These are phyloP conservation scores for Drosophila kanapiae DNA, from an alignment of 1,140 invertebrate species.

Conservation along the genomic window DNA sequence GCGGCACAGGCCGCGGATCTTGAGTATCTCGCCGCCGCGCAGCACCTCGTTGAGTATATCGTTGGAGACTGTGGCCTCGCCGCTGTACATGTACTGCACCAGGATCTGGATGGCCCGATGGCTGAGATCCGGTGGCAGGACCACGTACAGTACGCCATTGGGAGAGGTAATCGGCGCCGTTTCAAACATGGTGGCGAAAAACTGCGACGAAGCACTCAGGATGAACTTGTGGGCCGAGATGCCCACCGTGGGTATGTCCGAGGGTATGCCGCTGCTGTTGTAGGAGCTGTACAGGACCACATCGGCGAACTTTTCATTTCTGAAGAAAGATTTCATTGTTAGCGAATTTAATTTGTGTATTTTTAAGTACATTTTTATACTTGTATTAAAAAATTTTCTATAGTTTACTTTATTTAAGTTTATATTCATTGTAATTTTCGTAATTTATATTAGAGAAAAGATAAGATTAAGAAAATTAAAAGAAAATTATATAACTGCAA, in stretches of 20 bases:
- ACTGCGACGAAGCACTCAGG: slow-evolving; percentile 91
- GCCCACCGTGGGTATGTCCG: slow-evolving; percentile 86
- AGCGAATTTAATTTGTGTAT: neutral
- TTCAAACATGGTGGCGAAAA: slow-evolving; percentile 84
- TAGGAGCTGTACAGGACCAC: slow-evolving; percentile 91
- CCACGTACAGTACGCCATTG: slow-evolving; percentile 89
- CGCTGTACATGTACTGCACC: slow-evolving; percentile 95
- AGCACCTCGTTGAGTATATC: slow-evolving; percentile 92
- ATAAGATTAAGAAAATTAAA: neutral
- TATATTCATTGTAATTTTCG: too few species aligned
- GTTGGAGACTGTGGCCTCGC: slow-evolving; percentile 93
- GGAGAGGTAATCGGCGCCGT: slow-evolving; percentile 84
- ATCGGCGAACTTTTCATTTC: slow-evolving; percentile 92
- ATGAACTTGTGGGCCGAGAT: slow-evolving; percentile 95
- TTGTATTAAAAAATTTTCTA: neutral
- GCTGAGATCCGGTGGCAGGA: slow-evolving; percentile 92
- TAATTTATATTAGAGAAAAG: too few species aligned
- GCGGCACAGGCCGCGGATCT: slow-evolving; percentile 91
- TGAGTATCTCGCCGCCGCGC: slow-evolving; percentile 91
- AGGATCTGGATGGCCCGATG: slow-evolving; percentile 92
- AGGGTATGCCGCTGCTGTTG: slow-evolving; percentile 64
- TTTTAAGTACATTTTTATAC: neutral
- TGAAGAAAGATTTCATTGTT: slow-evolving; percentile 7
- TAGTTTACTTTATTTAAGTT: neutral
- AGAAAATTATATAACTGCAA: neutral